phyloP scores from a whole-genome alignment of 2,797 vertebrate genomes.

The Argya squamiceps region DNA sequence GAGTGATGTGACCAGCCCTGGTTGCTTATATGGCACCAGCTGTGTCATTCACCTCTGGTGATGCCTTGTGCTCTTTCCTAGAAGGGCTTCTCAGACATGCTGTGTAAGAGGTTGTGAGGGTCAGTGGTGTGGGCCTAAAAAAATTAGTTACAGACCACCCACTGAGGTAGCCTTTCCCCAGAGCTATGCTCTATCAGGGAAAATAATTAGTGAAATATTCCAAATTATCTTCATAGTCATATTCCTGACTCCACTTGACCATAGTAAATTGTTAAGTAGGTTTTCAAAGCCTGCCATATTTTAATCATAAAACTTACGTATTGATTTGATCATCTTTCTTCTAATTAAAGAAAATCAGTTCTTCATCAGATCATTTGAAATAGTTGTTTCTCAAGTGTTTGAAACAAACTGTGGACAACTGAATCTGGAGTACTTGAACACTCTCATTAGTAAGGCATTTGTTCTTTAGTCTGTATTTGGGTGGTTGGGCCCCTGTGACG shows the following conservation, averaged over 20 bases:
- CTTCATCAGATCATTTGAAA: background rate
- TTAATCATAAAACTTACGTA: background rate
- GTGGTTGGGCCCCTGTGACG: background rate
- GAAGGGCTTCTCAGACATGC: background rate
- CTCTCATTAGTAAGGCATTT: background rate
- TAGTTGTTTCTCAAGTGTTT: background rate
- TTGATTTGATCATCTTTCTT: background rate
- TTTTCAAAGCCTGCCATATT: background rate
- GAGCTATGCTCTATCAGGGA: background rate
- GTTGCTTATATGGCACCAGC: background rate
- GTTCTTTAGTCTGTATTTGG: background rate
- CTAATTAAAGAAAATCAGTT: background rate
- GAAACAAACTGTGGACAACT: background rate
- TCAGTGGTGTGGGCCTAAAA: background rate
- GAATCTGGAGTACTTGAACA: background rate
- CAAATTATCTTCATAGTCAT: background rate
- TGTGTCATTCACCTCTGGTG: background rate
- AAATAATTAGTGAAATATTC: background rate
- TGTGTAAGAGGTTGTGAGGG: background rate
- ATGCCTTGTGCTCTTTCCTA: background rate
- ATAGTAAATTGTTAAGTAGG: background rate
- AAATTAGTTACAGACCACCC: background rate
- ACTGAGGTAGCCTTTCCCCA: background rate
- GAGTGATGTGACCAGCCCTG: background rate
- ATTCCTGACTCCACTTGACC: background rate